Evolutionary conservation across 2,888 invertebrate species (phyloP).

Genomic region (Eledona agricola): DNA sequence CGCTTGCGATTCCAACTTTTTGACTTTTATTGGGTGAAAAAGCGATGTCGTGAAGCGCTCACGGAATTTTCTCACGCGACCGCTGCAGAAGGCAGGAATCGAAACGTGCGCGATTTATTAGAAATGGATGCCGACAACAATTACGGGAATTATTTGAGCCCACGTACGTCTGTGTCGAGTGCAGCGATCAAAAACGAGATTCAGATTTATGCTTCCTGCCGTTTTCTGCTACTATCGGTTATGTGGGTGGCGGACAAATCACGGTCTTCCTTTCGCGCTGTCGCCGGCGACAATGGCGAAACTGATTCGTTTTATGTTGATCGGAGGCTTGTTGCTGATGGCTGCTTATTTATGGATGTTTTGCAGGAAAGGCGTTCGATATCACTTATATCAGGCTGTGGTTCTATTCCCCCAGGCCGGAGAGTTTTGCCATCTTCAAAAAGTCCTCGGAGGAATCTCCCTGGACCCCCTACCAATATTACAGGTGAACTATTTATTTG

Average conservation of each 20-base stretch:
- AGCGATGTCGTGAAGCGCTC: slow-evolving; percentile 8
- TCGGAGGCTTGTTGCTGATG: background rate
- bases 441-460: slow-evolving; percentile 77
- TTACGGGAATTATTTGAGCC: slow-evolving; percentile 29
- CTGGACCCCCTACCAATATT: slow-evolving; percentile 92
- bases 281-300: slow-evolving; percentile 1
- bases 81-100: too few relatives aligned
- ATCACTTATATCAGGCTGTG: slow-evolving; percentile 95
- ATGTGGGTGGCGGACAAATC: slow-evolving; percentile 35
- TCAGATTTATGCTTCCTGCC: slow-evolving; percentile 40
- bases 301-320: slow-evolving; percentile 2
- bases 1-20: slow-evolving; percentile 18
- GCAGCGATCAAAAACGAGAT: slow-evolving; percentile 32
- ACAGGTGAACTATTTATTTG: too few relatives aligned
- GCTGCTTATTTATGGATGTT: slow-evolving; percentile 1
- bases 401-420: slow-evolving; percentile 95
- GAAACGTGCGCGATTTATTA: slow-evolving; percentile 28
- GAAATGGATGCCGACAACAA: slow-evolving; percentile 19
- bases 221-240: slow-evolving; percentile 33
- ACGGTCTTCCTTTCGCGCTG: slow-evolving; percentile 26
- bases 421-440: slow-evolving; percentile 96
- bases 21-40: slow-evolving; percentile 24
- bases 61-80: slow-evolving; percentile 26
- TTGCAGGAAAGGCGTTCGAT: slow-evolving; percentile 93
- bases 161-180: slow-evolving; percentile 29